A percentile compares a stretch with the other conserved stretches of the same genome.
Conservation (phyloP, 2,113 vertebrate genomes). For the Saccopteryx leptura region DNA sequence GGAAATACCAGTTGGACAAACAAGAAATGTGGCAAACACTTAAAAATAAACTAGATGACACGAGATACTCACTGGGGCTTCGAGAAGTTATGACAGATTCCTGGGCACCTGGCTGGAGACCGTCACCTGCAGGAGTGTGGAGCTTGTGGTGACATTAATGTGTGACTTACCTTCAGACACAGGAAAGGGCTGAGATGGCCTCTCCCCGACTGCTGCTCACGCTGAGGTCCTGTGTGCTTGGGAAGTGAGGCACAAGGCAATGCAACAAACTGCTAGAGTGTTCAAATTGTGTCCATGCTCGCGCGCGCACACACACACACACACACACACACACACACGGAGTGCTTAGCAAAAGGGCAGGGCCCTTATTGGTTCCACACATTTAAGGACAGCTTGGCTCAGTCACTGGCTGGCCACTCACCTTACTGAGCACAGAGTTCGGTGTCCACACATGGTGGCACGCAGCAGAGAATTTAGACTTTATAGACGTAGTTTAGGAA, state of each 20-base stretch:
- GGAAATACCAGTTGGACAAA: not conserved
- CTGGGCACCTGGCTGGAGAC: not conserved
- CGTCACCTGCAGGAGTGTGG: not conserved
- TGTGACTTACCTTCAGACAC: no score
- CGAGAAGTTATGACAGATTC: not conserved
- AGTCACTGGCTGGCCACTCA: not conserved
- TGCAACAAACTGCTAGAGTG: not conserved
- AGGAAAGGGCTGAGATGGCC: not conserved
- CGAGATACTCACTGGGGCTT: not conserved
- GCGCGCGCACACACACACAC: fast-evolving
- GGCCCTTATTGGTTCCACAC: not conserved
- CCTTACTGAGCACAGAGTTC: not conserved
- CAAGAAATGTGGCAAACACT: not conserved
- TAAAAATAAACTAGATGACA: not conserved
- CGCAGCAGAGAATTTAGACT: not conserved
- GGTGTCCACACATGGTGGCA: not conserved
- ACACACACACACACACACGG: not conserved
- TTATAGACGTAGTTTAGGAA: not conserved
- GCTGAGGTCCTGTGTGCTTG: not conserved
- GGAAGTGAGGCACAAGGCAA: not conserved
- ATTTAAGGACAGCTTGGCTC: not conserved
- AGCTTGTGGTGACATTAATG: no score
- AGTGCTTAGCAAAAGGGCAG: not conserved
- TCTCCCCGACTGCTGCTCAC: not conserved
- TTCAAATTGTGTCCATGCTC: not conserved